These are phyloP conservation scores for Beroe forskalii DNA, from an alignment of 37 sponge, comb jelly and placozoan genomes.

Conservation along the genomic window DNA sequence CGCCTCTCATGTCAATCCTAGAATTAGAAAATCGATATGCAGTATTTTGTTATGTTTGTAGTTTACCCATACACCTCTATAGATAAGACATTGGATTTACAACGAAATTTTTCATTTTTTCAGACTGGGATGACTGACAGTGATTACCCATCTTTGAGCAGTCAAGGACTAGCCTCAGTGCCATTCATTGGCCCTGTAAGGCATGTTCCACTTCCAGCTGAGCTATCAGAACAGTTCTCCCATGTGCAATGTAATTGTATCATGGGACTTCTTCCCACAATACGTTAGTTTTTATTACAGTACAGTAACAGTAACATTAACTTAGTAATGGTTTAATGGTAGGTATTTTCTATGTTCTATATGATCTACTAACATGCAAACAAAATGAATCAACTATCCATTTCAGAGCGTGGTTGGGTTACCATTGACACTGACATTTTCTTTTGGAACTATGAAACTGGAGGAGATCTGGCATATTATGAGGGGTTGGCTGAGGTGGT, in stretches of 20 bases:
- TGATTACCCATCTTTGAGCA: constrained; percentile 83
- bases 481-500: constrained; percentile 96
- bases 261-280: constrained; percentile 90
- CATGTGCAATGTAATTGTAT: constrained; percentile 96
- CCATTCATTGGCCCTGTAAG: constrained; percentile 72
- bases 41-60: no score
- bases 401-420: constrained; percentile 81
- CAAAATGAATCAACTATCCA: no score
- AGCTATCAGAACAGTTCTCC: constrained; percentile 91
- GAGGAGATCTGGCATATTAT: constrained; percentile 91
- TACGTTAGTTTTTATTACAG: constrained; percentile 66
- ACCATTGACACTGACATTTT: constrained; percentile 91
- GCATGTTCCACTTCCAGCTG: constrained; percentile 84
- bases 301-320: no score
- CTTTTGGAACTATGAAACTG: constrained; percentile 88
- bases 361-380: no score
- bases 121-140: constrained; percentile 66
- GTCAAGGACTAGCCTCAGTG: constrained; percentile 70
- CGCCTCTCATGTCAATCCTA: no score
- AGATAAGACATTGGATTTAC: no score
- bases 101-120: no score
- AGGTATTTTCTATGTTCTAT: no score
- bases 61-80: no score
- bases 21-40: no score
- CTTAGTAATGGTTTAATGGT: no score